A percentile compares a stretch with the other conserved stretches of the same genome.
Conservation (phyloP, 2,888 invertebrate species). For the Cyrtodaria siliqua region DNA sequence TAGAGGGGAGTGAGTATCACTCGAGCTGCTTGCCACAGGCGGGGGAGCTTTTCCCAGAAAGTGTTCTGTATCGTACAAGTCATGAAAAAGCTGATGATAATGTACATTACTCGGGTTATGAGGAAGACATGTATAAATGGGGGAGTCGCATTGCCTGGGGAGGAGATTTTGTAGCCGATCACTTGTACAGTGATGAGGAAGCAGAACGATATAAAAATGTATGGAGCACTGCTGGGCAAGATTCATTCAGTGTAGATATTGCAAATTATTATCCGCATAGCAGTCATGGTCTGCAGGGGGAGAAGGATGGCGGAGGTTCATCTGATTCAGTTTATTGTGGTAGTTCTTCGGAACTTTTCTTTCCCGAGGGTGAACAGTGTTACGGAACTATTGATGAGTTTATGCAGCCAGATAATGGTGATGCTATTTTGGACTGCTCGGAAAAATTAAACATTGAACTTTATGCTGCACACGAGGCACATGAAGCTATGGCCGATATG, state of each 20-base stretch:
- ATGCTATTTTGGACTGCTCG: too few species aligned
- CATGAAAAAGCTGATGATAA: not conserved
- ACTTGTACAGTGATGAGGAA: constrained; percentile 25
- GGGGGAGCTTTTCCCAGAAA: not conserved
- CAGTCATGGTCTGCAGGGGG: too few species aligned
- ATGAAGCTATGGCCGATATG: not conserved
- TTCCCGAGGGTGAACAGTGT: too few species aligned
- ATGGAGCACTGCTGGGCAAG: constrained; percentile 56
- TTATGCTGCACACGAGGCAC: not conserved
- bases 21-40: too few species aligned
- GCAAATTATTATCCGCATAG: not conserved
- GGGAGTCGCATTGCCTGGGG: constrained; percentile 16
- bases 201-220: constrained; percentile 46
- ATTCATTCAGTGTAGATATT: constrained; percentile 17
- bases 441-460: not conserved
- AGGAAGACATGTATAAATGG: not conserved
- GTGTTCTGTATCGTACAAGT: not conserved
- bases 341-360: too few species aligned
- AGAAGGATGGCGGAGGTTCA: too few species aligned
- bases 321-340: too few species aligned
- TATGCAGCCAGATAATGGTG: too few species aligned
- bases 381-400: too few species aligned
- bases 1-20: not conserved
- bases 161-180: constrained; percentile 28
- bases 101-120: not conserved